Conservation (phyloP, 2,888 invertebrate species). For the Spisula solida region DNA sequence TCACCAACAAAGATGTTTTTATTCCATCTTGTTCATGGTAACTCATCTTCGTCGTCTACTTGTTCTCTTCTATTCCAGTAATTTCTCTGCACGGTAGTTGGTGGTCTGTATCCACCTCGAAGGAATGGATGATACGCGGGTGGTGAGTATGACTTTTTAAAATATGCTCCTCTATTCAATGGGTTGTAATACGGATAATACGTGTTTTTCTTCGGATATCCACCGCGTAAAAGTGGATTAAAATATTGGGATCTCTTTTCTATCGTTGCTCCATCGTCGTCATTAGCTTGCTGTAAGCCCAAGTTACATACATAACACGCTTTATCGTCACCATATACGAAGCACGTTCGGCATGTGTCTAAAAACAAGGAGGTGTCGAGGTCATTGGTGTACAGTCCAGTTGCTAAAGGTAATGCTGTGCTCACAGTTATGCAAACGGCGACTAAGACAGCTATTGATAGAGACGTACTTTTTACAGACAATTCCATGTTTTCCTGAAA, state of each 20-base stretch:
- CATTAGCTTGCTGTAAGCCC: neutral
- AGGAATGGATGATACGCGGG: conserved; percentile 31
- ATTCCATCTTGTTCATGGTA: conserved; percentile 5
- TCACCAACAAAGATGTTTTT: neutral
- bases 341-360: conserved; percentile 24
- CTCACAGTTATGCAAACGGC: conserved; percentile 17
- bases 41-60: neutral
- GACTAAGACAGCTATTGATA: neutral
- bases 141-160: conserved; percentile 37
- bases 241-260: conserved; percentile 25
- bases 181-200: conserved; percentile 40
- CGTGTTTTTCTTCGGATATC: conserved; percentile 29
- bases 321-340: neutral
- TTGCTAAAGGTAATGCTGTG: conserved; percentile 24
- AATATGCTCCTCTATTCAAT: conserved; percentile 34
- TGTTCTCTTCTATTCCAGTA: conserved; percentile 24
- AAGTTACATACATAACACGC: conserved; percentile 25
- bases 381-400: conserved; percentile 24
- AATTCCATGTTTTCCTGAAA: conserved; percentile 39
- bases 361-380: neutral
- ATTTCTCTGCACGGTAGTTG: conserved; percentile 23
- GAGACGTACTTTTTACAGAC: neutral
- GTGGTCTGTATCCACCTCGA: conserved; percentile 33
- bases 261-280: neutral
- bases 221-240: conserved; percentile 39